Conservation (phyloP, 2,797 vertebrate species). For the Esox masquinongy region DNA sequence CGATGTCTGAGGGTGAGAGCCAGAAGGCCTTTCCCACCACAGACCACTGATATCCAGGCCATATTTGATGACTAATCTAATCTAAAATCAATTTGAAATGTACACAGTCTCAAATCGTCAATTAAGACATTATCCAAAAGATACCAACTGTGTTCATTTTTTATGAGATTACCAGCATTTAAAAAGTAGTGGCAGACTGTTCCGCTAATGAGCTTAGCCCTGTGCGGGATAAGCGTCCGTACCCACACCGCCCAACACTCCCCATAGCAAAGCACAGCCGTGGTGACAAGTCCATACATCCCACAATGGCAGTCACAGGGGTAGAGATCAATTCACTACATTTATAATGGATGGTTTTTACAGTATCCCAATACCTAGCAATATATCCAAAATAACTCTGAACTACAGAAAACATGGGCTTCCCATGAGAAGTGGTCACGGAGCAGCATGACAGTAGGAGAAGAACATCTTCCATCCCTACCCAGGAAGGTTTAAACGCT, state of each 20-base stretch:
- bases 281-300: background rate
- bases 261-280: conserved; percentile 19
- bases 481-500: too few relatives aligned
- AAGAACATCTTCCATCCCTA: too few relatives aligned
- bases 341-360: too few relatives aligned
- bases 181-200: background rate
- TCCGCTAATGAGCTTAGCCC: conserved; percentile 61
- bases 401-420: too few relatives aligned
- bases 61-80: background rate
- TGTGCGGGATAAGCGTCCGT: conserved; percentile 48
- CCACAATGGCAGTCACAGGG: too few relatives aligned
- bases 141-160: background rate
- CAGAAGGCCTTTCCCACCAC: background rate
- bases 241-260: background rate
- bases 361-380: too few relatives aligned
- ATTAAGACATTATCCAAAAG: background rate
- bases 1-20: background rate
- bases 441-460: too few relatives aligned
- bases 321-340: too few relatives aligned
- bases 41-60: background rate
- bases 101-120: background rate
- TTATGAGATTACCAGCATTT: background rate
- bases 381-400: too few relatives aligned
- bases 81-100: background rate
- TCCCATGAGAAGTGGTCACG: too few relatives aligned